Evolutionary conservation across 2,113 vertebrate genomes (phyloP).

Genomic region (Balaenoptera acutorostrata): DNA sequence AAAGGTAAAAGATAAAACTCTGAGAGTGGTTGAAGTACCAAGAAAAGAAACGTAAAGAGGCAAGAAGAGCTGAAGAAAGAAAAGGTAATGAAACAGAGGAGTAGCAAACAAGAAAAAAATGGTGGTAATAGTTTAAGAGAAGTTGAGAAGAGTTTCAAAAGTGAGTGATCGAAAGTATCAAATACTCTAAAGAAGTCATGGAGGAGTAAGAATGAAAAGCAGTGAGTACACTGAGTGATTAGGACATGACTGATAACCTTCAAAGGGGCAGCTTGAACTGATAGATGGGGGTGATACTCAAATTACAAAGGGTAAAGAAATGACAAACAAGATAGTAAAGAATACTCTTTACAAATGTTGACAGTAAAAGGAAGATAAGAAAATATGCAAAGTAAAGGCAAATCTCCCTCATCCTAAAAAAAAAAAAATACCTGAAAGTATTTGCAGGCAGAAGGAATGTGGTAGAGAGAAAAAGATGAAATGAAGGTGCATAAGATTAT

Average conservation of each 20-base stretch:
- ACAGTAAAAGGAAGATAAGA: neutral
- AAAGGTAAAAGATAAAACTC: neutral
- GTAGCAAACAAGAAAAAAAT: neutral
- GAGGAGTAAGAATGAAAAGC: neutral
- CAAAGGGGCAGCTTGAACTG: neutral
- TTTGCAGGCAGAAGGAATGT: neutral
- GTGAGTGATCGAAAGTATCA: neutral
- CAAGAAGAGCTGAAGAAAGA: neutral
- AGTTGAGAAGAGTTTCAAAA: constrained; percentile 21
- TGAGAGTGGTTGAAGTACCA: neutral
- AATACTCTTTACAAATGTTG: neutral
- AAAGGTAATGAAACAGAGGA: neutral
- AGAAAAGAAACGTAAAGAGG: neutral
- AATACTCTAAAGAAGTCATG: neutral
- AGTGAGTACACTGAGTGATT: neutral
- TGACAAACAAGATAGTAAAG: constrained; percentile 7
- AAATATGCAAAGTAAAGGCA: neutral
- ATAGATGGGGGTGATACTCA: neutral
- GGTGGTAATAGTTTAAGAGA: neutral
- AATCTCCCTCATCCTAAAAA: neutral
- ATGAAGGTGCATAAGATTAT: neutral
- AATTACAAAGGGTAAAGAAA: constrained; percentile 25
- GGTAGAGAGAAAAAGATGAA: neutral
- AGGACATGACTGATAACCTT: neutral
- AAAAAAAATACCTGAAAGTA: neutral